A percentile compares a stretch with the other conserved stretches of the same genome.
phyloP scores from a whole-genome alignment of 2,797 vertebrate species.

The Dryobates pubescens region DNA sequence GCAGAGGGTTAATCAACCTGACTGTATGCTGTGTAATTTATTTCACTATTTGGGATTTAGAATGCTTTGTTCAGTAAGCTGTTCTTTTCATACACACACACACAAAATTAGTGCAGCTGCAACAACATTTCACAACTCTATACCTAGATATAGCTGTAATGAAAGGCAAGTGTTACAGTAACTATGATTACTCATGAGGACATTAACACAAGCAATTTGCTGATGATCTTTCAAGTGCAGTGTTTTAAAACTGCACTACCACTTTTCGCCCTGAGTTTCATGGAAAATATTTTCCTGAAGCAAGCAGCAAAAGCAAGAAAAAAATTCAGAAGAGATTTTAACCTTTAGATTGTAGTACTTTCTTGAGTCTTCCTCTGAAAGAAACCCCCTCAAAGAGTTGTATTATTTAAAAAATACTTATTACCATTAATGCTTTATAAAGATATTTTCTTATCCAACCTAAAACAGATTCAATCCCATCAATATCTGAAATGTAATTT shows the following conservation, averaged over 20 bases:
- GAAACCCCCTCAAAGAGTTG: neutral
- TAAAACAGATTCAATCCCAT: neutral
- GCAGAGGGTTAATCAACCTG: slow-evolving; percentile 6
- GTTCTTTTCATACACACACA: neutral
- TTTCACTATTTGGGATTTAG: neutral
- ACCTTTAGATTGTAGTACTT: neutral
- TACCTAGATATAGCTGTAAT: neutral
- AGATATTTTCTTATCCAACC: neutral
- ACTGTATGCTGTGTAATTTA: neutral
- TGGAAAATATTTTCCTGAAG: neutral
- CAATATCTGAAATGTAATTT: neutral
- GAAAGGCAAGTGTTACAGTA: neutral
- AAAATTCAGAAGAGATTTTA: neutral
- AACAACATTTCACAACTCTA: neutral
- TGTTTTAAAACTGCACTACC: neutral
- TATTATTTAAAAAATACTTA: neutral
- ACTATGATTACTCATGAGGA: neutral
- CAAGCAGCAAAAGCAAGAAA: neutral
- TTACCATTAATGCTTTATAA: neutral
- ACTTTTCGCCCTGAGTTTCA: neutral
- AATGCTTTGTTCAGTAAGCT: neutral
- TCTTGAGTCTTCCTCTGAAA: neutral
- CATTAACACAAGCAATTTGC: neutral
- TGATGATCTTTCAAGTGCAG: neutral
- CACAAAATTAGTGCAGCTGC: neutral